A percentile compares a stretch with the other conserved stretches of the same genome.
Conservation (phyloP, 1,140 invertebrate genomes). For the Bombus superbus region DNA sequence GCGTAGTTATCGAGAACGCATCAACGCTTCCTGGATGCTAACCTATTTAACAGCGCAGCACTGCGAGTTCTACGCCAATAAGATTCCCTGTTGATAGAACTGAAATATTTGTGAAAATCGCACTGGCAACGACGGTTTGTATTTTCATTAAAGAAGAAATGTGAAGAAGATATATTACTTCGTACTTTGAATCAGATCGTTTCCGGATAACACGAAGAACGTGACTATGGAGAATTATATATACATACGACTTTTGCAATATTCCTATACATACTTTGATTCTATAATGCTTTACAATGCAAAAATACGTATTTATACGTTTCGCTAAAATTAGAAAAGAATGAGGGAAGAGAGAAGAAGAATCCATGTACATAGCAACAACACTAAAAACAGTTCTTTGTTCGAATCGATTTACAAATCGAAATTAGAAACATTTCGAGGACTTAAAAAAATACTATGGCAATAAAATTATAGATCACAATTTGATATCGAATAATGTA, state of each 20-base stretch:
- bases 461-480: background rate
- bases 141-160: background rate
- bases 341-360: too few species aligned
- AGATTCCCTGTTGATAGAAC: slow-evolving; percentile 13
- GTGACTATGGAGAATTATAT: background rate
- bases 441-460: background rate
- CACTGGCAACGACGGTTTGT: background rate
- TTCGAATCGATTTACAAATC: background rate
- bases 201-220: background rate
- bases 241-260: background rate
- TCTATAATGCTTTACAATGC: background rate
- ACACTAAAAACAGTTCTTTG: too few species aligned
- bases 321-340: background rate
- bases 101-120: background rate
- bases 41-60: slow-evolving; percentile 67
- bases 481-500: background rate
- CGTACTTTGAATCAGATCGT: background rate
- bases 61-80: slow-evolving; percentile 14
- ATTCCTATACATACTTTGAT: background rate
- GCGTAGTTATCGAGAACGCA: slow-evolving; percentile 55
- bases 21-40: slow-evolving; percentile 70
- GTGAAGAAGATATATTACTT: background rate
- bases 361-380: background rate
- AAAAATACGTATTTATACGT: background rate
- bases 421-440: background rate